Evolutionary conservation across 1,140 invertebrate genomes (phyloP).

Genomic region (Drosophila hydei): DNA sequence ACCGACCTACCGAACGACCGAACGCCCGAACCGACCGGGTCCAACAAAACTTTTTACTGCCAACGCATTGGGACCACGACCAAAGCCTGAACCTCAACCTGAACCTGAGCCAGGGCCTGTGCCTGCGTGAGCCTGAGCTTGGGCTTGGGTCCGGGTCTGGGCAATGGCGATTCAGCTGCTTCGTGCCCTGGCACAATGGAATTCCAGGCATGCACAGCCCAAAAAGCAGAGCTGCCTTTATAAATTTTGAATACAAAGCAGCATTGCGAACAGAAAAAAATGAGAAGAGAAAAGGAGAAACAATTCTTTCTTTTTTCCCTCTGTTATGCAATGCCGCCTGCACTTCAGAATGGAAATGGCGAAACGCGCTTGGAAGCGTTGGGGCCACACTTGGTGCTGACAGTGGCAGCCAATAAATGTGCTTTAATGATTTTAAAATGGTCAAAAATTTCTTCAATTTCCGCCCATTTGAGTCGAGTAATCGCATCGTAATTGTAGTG

Average conservation of each 20-base stretch:
- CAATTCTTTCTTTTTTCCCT: slow-evolving; percentile 20
- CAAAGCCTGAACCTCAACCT: slow-evolving; percentile 6
- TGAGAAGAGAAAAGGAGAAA: neutral
- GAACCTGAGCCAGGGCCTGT: neutral
- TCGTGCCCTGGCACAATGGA: slow-evolving; percentile 37
- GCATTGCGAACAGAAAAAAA: slow-evolving; percentile 46
- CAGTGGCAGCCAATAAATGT: slow-evolving; percentile 57
- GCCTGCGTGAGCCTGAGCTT: neutral
- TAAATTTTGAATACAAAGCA: slow-evolving; percentile 76
- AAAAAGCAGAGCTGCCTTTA: slow-evolving; percentile 57
- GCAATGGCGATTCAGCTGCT: slow-evolving; percentile 45
- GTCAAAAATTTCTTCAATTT: slow-evolving; percentile 48
- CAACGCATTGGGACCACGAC: slow-evolving; percentile 18
- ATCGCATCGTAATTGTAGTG: slow-evolving; percentile 69
- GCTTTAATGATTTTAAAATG: slow-evolving; percentile 73
- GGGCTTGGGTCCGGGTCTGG: slow-evolving; percentile 11
- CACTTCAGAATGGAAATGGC: slow-evolving; percentile 11
- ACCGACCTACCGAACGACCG: too few relatives aligned
- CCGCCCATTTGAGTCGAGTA: slow-evolving; percentile 19
- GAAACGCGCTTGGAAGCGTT: neutral
- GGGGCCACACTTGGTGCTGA: neutral
- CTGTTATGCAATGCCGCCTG: slow-evolving; percentile 42
- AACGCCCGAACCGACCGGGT: slow-evolving; percentile 17
- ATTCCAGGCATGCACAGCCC: slow-evolving; percentile 53
- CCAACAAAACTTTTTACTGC: slow-evolving; percentile 40